Conservation (phyloP, 2,113 vertebrate species). For the Hemichromis elongatus region DNA sequence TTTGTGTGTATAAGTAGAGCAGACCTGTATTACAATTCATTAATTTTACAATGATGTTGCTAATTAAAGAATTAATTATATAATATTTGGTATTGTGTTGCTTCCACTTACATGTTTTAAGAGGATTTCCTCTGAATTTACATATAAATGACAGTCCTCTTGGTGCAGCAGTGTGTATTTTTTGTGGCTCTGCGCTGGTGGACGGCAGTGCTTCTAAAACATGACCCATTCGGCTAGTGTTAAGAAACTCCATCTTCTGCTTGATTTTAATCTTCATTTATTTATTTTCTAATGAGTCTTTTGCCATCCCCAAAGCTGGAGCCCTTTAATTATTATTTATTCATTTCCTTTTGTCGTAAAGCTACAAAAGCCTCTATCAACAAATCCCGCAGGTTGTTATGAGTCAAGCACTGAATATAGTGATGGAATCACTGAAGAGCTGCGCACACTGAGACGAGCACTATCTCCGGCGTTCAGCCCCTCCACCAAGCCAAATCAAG, state of each 20-base stretch:
- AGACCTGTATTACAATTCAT: not conserved
- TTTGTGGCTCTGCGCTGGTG: not conserved
- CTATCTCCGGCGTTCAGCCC: constrained; percentile 35
- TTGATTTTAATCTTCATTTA: not conserved
- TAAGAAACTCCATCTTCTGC: not conserved
- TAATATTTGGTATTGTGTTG: not conserved
- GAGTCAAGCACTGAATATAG: not conserved
- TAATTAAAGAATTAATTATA: not conserved
- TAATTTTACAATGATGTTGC: not conserved
- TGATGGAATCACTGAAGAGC: constrained; percentile 1
- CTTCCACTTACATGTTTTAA: not conserved
- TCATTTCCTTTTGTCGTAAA: not conserved
- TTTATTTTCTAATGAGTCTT: not conserved
- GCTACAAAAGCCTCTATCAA: not conserved
- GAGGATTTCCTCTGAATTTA: not conserved
- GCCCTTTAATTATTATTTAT: not conserved
- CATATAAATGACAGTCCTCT: not conserved
- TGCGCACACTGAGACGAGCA: constrained; percentile 4
- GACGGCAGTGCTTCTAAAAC: not conserved
- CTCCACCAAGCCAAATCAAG: constrained; percentile 27
- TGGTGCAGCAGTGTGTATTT: not conserved
- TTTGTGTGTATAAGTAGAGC: not conserved
- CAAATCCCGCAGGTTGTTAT: not conserved
- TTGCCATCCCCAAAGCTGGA: not conserved
- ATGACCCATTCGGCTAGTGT: not conserved